Conservation (phyloP, 2,113 vertebrate species). For the Alaudala cheleensis region DNA sequence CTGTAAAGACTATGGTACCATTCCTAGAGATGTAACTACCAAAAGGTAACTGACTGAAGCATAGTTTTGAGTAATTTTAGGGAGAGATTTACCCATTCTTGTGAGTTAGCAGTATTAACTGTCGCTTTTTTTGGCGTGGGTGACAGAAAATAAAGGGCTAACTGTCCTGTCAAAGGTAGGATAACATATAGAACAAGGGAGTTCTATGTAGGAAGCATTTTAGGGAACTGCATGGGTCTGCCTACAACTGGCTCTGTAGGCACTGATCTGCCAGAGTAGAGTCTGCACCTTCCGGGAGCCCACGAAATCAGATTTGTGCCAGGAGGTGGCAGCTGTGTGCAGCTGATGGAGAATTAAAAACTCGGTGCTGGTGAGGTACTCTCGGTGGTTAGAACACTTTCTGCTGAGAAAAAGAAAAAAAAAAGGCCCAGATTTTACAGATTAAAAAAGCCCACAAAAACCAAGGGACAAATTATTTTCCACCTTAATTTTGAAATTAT, state of each 20-base stretch:
- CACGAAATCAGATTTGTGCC: neutral
- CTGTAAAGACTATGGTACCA: neutral
- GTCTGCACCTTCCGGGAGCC: too few relatives aligned
- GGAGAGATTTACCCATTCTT: neutral
- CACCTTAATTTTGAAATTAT: neutral
- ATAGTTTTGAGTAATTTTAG: neutral
- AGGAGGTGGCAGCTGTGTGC: constrained; percentile 42
- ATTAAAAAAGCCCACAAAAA: neutral
- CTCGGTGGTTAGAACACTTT: neutral
- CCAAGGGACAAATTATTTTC: neutral
- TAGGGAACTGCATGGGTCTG: neutral
- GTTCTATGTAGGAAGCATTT: neutral
- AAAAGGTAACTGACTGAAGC: neutral
- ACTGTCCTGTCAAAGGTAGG: neutral
- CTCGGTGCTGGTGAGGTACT: rapidly evolving
- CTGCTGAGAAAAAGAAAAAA: neutral
- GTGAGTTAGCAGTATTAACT: neutral
- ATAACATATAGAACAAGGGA: neutral
- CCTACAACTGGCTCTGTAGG: neutral
- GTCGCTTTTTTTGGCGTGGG: neutral
- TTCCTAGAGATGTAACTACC: neutral
- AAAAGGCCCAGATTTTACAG: neutral
- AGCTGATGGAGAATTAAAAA: neutral
- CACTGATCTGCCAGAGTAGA: too few relatives aligned
- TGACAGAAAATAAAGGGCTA: neutral